phyloP scores from a whole-genome alignment of 1,140 invertebrate species.

The Grapholita molesta region DNA sequence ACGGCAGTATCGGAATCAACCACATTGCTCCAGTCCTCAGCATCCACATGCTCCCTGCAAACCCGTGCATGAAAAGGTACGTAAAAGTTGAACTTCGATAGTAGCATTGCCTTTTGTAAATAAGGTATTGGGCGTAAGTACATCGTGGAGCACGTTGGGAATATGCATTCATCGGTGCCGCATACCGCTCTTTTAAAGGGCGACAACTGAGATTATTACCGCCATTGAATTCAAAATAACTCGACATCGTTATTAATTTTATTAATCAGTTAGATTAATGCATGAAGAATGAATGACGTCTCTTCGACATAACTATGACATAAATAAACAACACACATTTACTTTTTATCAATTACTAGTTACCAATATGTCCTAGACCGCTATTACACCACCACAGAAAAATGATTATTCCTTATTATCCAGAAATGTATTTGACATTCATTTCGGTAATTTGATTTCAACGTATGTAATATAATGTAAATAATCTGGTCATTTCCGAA shows the following conservation, averaged over 20 bases:
- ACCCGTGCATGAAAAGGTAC: neutral
- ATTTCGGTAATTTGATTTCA: neutral
- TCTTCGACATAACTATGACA: neutral
- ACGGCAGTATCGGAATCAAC: neutral
- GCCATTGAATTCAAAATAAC: no score
- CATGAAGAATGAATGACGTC: neutral
- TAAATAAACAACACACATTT: neutral
- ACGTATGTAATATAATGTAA: neutral
- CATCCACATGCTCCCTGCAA: neutral
- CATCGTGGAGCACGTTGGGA: neutral
- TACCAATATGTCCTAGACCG: neutral
- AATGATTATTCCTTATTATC: neutral
- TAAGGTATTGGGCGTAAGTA: neutral
- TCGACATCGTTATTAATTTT: neutral
- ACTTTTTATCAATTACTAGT: neutral
- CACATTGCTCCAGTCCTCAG: neutral
- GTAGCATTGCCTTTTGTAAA: neutral
- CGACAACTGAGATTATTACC: no score
- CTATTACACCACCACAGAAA: neutral
- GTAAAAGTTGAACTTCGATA: neutral
- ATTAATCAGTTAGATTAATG: no score
- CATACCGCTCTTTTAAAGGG: no score
- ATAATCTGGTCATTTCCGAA: neutral
- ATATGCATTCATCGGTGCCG: no score
- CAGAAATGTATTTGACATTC: neutral